Percentiles rank a stretch among this genome's conserved stretches.
Conservation (phyloP, 2,888 invertebrate species). For the Microdon myrmicae region DNA sequence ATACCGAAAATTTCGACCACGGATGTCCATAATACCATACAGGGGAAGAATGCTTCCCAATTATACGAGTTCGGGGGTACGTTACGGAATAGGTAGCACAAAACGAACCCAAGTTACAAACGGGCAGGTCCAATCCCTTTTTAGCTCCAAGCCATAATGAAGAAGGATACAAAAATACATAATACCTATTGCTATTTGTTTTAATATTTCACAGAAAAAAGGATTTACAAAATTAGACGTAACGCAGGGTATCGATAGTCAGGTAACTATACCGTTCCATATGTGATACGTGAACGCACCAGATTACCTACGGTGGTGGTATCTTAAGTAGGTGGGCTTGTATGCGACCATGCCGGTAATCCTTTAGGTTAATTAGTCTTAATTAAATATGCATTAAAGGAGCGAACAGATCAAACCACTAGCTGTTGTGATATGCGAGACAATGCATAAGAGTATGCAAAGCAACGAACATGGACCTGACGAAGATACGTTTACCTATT, state of each 20-base stretch:
- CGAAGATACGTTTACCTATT: too few species aligned
- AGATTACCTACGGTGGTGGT: too few species aligned
- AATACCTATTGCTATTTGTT: constrained; percentile 45
- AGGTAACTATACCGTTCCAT: constrained; percentile 31
- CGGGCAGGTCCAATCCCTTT: too few species aligned
- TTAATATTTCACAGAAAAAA: constrained; percentile 47
- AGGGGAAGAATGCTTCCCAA: too few species aligned
- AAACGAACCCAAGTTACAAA: too few species aligned
- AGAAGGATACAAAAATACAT: too few species aligned
- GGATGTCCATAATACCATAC: constrained; percentile 8
- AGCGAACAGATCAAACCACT: too few species aligned
- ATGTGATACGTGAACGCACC: constrained; percentile 9
- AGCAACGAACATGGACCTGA: too few species aligned
- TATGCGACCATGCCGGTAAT: constrained; percentile 22
- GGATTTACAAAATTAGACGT: constrained; percentile 28
- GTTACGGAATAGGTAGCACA: too few species aligned
- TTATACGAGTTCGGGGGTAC: too few species aligned
- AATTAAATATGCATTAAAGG: constrained; percentile 59
- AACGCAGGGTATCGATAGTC: constrained; percentile 36
- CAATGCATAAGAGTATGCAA: constrained; percentile 23
- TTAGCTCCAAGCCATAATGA: too few species aligned
- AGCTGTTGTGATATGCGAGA: constrained; percentile 28
- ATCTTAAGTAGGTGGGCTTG: neutral
- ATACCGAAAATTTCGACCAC: constrained; percentile 20
- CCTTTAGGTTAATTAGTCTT: constrained; percentile 59